Percentiles rank a stretch among this genome's conserved stretches.
Evolutionary conservation across 1,140 invertebrate species (phyloP).

Genomic region (Caenorhabditis inopinata): DNA sequence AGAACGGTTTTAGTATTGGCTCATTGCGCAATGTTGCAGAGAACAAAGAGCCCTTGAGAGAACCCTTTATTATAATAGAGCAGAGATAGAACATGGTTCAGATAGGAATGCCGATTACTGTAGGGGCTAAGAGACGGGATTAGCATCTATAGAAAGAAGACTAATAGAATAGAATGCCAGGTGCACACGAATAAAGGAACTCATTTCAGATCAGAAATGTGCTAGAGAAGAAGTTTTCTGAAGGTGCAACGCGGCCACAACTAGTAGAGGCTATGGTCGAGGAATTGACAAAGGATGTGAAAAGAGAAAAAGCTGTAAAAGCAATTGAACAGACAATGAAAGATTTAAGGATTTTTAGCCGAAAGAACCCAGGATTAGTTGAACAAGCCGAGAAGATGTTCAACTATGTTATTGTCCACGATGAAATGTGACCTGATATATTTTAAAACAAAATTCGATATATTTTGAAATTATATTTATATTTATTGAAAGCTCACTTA

Average conservation of each 20-base stretch:
- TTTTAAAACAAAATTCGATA: background rate
- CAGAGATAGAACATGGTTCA: background rate
- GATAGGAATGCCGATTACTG: background rate
- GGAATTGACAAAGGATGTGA: slow-evolving; percentile 25
- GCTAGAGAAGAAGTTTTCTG: background rate
- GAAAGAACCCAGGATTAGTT: background rate
- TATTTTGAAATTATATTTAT: too few relatives aligned
- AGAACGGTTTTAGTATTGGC: background rate
- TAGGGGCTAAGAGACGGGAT: background rate
- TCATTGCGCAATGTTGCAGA: background rate
- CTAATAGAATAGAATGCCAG: background rate
- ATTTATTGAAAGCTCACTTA: too few relatives aligned
- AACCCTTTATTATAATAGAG: background rate
- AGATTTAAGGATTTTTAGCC: slow-evolving; percentile 2
- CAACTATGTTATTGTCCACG: background rate
- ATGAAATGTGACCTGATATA: slow-evolving; percentile 12
- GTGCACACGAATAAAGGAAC: background rate
- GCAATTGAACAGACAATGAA: slow-evolving; percentile 18
- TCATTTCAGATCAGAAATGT: background rate
- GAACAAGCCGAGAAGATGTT: background rate
- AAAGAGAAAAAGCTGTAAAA: slow-evolving; percentile 7
- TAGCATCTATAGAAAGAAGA: too few relatives aligned
- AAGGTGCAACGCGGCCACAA: background rate
- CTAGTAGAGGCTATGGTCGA: slow-evolving; percentile 16
- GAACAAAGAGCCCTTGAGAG: background rate